Base-by-base conservation (phyloP, 2,113 vertebrate species). In the Leptobrachium leishanense region DNA sequence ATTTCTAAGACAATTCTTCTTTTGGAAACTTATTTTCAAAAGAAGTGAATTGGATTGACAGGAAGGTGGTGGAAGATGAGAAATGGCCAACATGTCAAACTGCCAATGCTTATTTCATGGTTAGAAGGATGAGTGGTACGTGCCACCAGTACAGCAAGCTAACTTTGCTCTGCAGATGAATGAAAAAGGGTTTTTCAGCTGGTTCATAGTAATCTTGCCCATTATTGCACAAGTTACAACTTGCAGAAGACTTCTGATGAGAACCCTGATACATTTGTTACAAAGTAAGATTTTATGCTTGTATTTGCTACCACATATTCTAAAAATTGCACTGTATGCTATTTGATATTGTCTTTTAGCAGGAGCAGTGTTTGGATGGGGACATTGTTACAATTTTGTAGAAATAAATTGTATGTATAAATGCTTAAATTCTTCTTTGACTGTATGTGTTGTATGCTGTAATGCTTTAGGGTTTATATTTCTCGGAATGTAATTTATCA, bases 51-150 rank as follows among this genome's bases (percentile, higher is more conserved):
- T 87, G 87, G 82, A 90, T 90, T 91, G 91, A 91, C 88, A 80
- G 64, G 76, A 88, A 94, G 92, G 93, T 93, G 93, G 88, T 73
- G 77, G 89, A 87, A 87, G 89, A 92, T 91, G 77, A 89, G 88
- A 90, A 90, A 86, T 88, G 87, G 79, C 87, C 84, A 84, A 75
- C 86, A 87, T 65, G 90, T 94, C 93, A 95, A 94, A 93, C 92
- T 90, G 94, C 92, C 90, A 93, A 87, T 85, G 82, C 85, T 80
- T 82, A 89, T 93, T 93, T 92, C 85, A 85, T 87, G 88, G 90
- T 89, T 87, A 90, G 82, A 59, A 86, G 86, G 90, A 88, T 89
- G 87, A 92, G 82, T 81, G 84, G 84, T 83, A 84, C 83, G 85
- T 85, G 87, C 67, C 82, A 84, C 85, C 83, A 82, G 82, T 89